These are phyloP conservation scores for Miniopterus natalensis DNA, from an alignment of 2,113 vertebrate species.

Conservation along the genomic window DNA sequence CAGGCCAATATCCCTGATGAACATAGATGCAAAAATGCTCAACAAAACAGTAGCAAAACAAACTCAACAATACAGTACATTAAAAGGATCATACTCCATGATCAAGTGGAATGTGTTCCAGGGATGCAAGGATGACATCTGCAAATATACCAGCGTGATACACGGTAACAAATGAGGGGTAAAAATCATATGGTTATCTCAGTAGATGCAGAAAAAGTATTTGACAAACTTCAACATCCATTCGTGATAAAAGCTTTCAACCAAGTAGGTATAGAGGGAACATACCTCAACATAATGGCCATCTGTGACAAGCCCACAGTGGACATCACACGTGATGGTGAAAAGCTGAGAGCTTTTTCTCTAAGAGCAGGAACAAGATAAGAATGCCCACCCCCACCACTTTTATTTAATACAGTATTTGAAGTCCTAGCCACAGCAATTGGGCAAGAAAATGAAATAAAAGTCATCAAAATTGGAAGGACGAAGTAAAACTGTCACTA, in stretches of 20 bases:
- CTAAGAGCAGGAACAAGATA: too few species aligned
- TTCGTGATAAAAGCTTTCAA: background rate
- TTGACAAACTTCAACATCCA: background rate
- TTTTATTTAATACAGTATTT: background rate
- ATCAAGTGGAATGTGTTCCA: background rate
- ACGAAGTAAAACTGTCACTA: background rate
- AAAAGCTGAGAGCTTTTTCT: background rate
- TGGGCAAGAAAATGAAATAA: too few species aligned
- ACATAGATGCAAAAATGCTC: background rate
- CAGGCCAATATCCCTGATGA: background rate
- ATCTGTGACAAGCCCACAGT: background rate
- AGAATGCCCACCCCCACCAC: background rate
- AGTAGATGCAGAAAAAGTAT: background rate
- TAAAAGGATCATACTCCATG: background rate
- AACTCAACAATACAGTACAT: background rate
- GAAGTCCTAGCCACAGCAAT: background rate
- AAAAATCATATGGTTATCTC: background rate
- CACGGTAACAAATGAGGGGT: background rate
- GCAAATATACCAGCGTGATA: background rate
- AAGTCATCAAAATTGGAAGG: background rate
- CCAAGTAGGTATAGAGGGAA: background rate
- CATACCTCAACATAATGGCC: background rate
- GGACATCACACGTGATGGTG: background rate
- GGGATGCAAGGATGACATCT: background rate
- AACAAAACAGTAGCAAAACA: background rate